Conservation (phyloP, 64 coral and sea anemone species). For the Hydrozoanthus tunicans region DNA sequence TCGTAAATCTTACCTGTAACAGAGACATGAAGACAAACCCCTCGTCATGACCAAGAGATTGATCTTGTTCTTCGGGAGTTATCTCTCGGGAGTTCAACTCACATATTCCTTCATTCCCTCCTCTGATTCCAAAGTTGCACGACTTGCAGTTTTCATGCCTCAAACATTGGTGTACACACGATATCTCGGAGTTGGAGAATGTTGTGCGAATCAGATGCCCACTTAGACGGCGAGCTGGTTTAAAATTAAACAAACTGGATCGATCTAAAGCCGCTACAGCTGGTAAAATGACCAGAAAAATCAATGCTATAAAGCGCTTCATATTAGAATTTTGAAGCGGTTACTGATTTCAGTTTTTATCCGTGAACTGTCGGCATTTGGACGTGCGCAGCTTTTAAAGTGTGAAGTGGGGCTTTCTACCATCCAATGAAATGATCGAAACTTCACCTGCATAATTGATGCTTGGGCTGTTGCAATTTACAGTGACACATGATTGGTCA, state of each 20-base stretch:
- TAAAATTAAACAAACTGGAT: not conserved
- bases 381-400: too few relatives aligned
- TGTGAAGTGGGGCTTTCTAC: too few relatives aligned
- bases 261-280: not conserved
- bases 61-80: not conserved
- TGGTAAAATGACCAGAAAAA: not conserved
- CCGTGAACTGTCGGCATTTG: too few relatives aligned
- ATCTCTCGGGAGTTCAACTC: not conserved
- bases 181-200: not conserved
- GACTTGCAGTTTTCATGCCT: not conserved
- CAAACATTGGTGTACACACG: not conserved
- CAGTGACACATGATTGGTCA: too few relatives aligned
- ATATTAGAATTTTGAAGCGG: not conserved
- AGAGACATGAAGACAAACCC: not conserved
- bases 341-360: too few relatives aligned
- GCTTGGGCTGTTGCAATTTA: too few relatives aligned
- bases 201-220: not conserved
- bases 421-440: too few relatives aligned
- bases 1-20: not conserved
- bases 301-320: not conserved
- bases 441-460: too few relatives aligned
- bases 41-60: not conserved
- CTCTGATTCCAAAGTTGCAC: not conserved
- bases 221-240: not conserved
- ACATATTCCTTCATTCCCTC: not conserved